phyloP scores from a whole-genome alignment of 2,888 invertebrate species.

The Aleiodes testaceus region DNA sequence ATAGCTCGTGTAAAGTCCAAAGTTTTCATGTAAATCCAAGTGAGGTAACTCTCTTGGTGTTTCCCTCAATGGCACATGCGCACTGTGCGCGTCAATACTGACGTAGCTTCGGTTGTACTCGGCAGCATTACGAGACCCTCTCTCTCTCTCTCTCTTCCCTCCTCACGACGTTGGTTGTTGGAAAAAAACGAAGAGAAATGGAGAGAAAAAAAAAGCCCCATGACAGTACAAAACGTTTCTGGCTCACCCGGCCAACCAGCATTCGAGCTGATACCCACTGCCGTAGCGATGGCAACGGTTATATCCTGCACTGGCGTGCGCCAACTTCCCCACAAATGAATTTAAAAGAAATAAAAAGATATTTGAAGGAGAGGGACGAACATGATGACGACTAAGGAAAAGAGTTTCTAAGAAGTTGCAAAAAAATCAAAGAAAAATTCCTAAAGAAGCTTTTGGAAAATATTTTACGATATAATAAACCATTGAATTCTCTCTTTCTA shows the following conservation, averaged over 20 bases:
- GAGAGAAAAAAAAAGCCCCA: constrained; percentile 13
- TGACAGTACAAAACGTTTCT: constrained; percentile 37
- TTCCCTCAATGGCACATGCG: constrained; percentile 33
- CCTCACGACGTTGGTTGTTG: background rate
- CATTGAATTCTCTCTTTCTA: constrained; percentile 26
- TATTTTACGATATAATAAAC: background rate
- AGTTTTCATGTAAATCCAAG: background rate
- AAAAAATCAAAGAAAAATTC: background rate
- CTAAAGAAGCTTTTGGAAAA: background rate
- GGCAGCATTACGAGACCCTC: constrained; percentile 40
- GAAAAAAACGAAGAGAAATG: background rate
- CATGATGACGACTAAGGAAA: constrained; percentile 42
- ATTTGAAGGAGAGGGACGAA: constrained; percentile 25
- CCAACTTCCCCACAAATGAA: constrained; percentile 36
- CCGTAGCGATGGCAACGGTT: constrained; percentile 72
- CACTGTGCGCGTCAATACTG: constrained; percentile 65
- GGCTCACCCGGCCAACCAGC: constrained; percentile 67
- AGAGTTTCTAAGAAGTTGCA: constrained; percentile 35
- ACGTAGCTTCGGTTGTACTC: constrained; percentile 49
- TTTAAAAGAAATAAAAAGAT: background rate
- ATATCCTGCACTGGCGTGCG: constrained; percentile 43
- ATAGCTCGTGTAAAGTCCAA: background rate
- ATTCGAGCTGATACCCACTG: constrained; percentile 66
- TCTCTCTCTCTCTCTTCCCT: background rate
- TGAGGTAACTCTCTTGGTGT: constrained; percentile 16